Conservation (phyloP, 1,140 invertebrate species). For the Mercenaria mercenaria region DNA sequence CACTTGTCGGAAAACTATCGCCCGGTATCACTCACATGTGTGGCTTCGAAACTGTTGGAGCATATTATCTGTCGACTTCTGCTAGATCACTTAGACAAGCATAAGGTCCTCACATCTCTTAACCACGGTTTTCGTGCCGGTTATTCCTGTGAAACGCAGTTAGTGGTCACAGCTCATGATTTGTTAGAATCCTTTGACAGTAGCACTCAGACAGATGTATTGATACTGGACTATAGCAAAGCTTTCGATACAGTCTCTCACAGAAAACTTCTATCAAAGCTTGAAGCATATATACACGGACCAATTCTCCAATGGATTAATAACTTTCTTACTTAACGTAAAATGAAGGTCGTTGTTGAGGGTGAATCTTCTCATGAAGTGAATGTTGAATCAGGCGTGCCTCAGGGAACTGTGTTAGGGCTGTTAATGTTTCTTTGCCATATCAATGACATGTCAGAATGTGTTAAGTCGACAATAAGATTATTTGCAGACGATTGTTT, state of each 20-base stretch:
- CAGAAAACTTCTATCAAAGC: slow-evolving; percentile 62
- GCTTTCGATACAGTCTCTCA: slow-evolving; percentile 69
- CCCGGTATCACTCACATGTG: too few relatives aligned
- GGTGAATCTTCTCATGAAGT: slow-evolving; percentile 46
- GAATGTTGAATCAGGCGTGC: too few relatives aligned
- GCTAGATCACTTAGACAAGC: slow-evolving; percentile 61
- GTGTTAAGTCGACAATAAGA: slow-evolving; percentile 62
- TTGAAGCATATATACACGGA: slow-evolving; percentile 62
- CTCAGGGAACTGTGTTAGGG: slow-evolving; percentile 62
- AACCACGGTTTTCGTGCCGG: slow-evolving; percentile 69
- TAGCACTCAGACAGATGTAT: too few relatives aligned
- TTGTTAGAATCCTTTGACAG: too few relatives aligned
- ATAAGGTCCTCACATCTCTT: slow-evolving; percentile 55
- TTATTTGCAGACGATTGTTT: slow-evolving; percentile 71
- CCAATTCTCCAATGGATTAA: slow-evolving; percentile 50
- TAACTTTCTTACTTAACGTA: slow-evolving; percentile 61
- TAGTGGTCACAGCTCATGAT: slow-evolving; percentile 54
- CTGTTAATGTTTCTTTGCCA: slow-evolving; percentile 59
- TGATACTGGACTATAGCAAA: slow-evolving; percentile 68
- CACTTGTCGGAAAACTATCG: background rate
- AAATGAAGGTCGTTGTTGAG: slow-evolving; percentile 62
- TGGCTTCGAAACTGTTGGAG: too few relatives aligned
- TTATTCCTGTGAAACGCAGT: slow-evolving; percentile 64
- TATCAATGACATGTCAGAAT: too few relatives aligned
- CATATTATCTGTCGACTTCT: background rate